Evolutionary conservation across 1,140 invertebrate genomes (phyloP).

Genomic region (Hyles vespertilio): DNA sequence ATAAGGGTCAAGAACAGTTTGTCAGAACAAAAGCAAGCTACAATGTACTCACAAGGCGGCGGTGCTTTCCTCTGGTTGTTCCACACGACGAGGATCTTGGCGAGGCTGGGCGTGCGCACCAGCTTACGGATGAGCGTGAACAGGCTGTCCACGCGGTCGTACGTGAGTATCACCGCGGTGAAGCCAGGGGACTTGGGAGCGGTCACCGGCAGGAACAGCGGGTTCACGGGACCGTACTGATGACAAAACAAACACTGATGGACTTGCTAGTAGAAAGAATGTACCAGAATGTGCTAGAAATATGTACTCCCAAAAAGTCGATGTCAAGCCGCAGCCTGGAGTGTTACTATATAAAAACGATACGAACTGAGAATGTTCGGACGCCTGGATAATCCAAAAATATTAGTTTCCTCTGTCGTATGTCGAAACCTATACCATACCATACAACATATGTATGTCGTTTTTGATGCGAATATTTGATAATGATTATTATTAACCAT

Average conservation of each 20-base stretch:
- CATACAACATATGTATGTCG: too few relatives aligned
- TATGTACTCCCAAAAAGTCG: too few relatives aligned
- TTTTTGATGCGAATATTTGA: too few relatives aligned
- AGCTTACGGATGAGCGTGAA: slow-evolving; percentile 89
- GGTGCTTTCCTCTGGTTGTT: slow-evolving; percentile 94
- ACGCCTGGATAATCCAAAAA: too few relatives aligned
- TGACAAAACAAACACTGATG: background rate
- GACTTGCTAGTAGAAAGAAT: too few relatives aligned
- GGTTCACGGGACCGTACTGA: slow-evolving; percentile 79
- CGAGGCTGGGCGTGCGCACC: slow-evolving; percentile 87
- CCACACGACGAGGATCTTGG: slow-evolving; percentile 94
- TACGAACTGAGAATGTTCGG: too few relatives aligned
- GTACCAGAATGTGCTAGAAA: too few relatives aligned
- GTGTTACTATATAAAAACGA: too few relatives aligned
- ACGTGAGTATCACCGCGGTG: slow-evolving; percentile 94
- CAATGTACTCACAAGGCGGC: slow-evolving; percentile 80
- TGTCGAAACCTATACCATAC: too few relatives aligned
- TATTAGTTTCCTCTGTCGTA: too few relatives aligned
- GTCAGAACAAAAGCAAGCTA: background rate
- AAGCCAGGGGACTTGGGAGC: slow-evolving; percentile 91
- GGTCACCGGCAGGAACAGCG: slow-evolving; percentile 89
- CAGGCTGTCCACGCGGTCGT: slow-evolving; percentile 92
- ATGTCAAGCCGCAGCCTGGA: too few relatives aligned
- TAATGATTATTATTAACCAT: too few relatives aligned
- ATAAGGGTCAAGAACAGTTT: background rate